phyloP scores from a whole-genome alignment of 2,797 vertebrate genomes.

The Sarcophilus harrisii region DNA sequence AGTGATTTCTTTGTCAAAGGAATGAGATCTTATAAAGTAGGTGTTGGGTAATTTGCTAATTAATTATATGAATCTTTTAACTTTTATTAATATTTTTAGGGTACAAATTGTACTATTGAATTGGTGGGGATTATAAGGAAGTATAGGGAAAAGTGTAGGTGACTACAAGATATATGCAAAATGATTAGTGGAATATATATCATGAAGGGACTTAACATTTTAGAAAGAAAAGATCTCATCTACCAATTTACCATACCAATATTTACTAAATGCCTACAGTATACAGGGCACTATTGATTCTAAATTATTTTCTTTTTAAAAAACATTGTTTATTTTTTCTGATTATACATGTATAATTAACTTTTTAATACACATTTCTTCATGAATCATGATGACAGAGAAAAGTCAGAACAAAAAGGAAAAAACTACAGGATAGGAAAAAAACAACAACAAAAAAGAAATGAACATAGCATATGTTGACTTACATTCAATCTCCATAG shows the following conservation, averaged over 20 bases:
- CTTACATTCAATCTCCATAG: too few species aligned
- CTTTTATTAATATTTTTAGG: neutral
- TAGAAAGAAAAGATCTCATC: neutral
- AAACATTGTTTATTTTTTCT: too few species aligned
- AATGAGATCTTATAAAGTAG: neutral
- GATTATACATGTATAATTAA: too few species aligned
- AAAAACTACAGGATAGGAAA: too few species aligned
- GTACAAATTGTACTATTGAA: neutral
- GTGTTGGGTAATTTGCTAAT: slow-evolving; percentile 3
- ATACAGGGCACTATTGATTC: neutral
- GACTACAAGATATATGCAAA: neutral
- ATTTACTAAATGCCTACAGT: neutral
- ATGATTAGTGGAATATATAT: neutral
- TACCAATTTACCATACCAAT: neutral
- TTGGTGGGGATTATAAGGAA: neutral
- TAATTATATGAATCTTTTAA: slow-evolving; percentile 35
- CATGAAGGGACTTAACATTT: neutral
- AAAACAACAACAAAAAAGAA: too few species aligned
- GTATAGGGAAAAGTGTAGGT: neutral
- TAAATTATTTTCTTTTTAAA: neutral
- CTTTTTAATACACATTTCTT: too few species aligned
- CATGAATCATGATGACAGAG: too few species aligned
- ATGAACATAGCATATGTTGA: too few species aligned
- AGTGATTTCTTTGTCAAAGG: slow-evolving; percentile 30
- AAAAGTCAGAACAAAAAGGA: too few species aligned